Evolutionary conservation across 2,113 vertebrate species (phyloP).

Genomic region (Entomyzon cyanotis): DNA sequence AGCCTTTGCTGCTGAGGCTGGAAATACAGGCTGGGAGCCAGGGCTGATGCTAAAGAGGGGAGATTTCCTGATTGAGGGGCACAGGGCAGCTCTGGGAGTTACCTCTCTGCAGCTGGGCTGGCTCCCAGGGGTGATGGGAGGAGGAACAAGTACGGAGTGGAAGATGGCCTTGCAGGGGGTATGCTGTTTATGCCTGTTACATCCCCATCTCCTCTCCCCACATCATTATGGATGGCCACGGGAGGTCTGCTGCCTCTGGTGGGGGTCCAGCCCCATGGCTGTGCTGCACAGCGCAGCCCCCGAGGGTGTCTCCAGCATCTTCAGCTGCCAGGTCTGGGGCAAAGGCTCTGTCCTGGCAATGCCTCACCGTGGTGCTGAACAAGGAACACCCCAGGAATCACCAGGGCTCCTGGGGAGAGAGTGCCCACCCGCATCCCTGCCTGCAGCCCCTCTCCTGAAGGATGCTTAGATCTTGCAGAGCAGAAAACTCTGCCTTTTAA

Average conservation of each 20-base stretch:
- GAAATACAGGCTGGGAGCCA: not conserved
- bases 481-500: not conserved
- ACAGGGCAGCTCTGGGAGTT: not conserved
- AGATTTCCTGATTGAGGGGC: not conserved
- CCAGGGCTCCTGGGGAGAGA: too few relatives aligned
- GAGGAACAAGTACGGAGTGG: not conserved
- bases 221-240: fast-evolving
- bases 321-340: not conserved
- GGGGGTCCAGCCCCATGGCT: not conserved
- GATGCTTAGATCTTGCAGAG: not conserved
- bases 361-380: not conserved
- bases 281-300: not conserved
- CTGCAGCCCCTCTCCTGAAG: fast-evolving
- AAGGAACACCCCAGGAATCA: fast-evolving
- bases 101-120: not conserved
- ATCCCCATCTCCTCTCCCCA: not conserved
- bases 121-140: not conserved
- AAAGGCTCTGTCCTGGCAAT: not conserved
- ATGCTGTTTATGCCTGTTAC: fast-evolving
- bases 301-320: fast-evolving
- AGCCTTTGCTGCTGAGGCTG: not conserved
- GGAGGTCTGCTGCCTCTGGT: not conserved
- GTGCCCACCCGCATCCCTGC: fast-evolving
- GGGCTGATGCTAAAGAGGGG: not conserved
- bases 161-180: not conserved